Conservation (phyloP, 30 jellyfish, hydroid and myxozoan species). For the Pelagia noctiluca region DNA sequence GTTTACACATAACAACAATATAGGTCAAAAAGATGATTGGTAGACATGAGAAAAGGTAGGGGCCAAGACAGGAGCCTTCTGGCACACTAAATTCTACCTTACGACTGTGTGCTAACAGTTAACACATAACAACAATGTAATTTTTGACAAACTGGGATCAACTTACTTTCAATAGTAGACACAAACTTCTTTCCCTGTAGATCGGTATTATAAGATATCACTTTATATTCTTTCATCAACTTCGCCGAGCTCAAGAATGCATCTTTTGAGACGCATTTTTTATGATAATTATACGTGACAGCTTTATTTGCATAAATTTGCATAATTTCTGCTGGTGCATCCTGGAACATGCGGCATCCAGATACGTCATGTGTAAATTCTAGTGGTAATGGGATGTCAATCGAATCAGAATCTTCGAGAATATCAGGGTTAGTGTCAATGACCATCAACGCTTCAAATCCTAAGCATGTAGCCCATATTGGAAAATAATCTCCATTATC, state of each 20-base stretch:
- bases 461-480: slow-evolving; percentile 86
- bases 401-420: slow-evolving; percentile 73
- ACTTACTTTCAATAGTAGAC: slow-evolving; percentile 72
- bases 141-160: not conserved
- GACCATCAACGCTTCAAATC: slow-evolving; percentile 78
- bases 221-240: slow-evolving; percentile 16
- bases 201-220: slow-evolving; percentile 67
- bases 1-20: no score
- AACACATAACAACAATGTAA: not conserved
- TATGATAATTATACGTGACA: slow-evolving; percentile 79
- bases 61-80: no score
- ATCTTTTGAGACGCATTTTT: slow-evolving; percentile 53
- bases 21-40: no score
- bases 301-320: slow-evolving; percentile 1
- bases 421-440: slow-evolving; percentile 30
- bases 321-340: slow-evolving; percentile 20
- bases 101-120: not conserved
- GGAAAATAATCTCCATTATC: slow-evolving; percentile 77
- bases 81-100: no score
- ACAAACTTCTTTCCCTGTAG: slow-evolving; percentile 66
- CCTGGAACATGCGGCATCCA: slow-evolving; percentile 26
- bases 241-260: slow-evolving; percentile 15
- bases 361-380: slow-evolving; percentile 20
- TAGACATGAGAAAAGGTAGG: no score
- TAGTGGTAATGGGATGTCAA: slow-evolving; percentile 56